Conservation (phyloP, 2,113 vertebrate species). For the Saiga tatarica region DNA sequence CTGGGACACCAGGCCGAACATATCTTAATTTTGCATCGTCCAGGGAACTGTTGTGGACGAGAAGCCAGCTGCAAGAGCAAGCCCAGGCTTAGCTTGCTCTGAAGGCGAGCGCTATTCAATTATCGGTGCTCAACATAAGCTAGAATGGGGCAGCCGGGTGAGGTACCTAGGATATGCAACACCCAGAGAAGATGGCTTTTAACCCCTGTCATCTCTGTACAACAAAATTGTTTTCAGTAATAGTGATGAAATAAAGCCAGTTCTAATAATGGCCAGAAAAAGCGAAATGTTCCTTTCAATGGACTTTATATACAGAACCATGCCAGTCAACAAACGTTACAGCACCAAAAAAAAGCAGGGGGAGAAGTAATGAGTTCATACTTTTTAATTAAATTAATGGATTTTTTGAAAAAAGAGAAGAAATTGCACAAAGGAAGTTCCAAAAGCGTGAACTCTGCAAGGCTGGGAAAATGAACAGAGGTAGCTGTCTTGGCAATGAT, state of each 20-base stretch:
- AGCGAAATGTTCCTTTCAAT: neutral
- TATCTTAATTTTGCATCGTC: neutral
- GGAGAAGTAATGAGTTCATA: too few species aligned
- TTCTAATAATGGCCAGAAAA: neutral
- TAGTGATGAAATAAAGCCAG: neutral
- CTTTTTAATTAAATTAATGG: neutral
- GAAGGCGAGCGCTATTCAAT: neutral
- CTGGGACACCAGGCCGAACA: neutral
- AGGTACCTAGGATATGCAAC: neutral
- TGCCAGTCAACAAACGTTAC: neutral
- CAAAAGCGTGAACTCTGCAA: neutral
- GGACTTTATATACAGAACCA: neutral
- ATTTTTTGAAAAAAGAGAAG: neutral
- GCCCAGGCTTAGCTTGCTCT: neutral
- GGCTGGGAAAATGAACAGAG: neutral
- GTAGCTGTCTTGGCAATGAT: fast-evolving
- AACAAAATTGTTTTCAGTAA: neutral
- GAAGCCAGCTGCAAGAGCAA: neutral
- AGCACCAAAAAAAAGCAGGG: too few species aligned
- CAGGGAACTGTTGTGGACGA: neutral
- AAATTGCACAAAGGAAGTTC: neutral
- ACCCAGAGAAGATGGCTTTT: neutral
- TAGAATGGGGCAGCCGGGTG: neutral
- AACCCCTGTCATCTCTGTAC: too few species aligned
- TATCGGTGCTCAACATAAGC: fast-evolving